These are phyloP conservation scores for Eurois occulta DNA, from an alignment of 2,888 invertebrate genomes.

Conservation along the genomic window DNA sequence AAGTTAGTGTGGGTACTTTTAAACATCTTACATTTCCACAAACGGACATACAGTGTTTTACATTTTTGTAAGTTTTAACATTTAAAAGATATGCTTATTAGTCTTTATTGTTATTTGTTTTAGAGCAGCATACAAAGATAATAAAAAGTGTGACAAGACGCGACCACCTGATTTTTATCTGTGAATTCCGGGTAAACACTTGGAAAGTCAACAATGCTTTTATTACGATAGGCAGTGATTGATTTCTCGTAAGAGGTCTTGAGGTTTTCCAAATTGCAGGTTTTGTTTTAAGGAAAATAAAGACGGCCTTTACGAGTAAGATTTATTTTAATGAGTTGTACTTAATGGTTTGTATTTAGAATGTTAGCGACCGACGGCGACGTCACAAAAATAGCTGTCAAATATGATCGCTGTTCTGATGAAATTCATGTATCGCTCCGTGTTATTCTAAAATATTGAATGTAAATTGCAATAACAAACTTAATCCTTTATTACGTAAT, in stretches of 20 bases:
- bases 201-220: constrained; percentile 21
- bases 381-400: neutral
- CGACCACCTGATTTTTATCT: constrained; percentile 40
- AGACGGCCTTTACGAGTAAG: too few relatives aligned
- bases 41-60: neutral
- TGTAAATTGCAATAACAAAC: neutral
- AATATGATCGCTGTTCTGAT: too few relatives aligned
- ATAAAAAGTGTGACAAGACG: constrained; percentile 23
- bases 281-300: constrained; percentile 14
- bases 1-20: neutral
- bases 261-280: constrained; percentile 7
- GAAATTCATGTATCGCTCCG: too few relatives aligned
- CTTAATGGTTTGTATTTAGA: neutral
- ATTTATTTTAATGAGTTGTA: neutral
- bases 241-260: constrained; percentile 15
- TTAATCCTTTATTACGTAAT: too few relatives aligned
- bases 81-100: constrained; percentile 12
- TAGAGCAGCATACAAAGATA: constrained; percentile 25
- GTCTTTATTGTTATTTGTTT: constrained; percentile 29
- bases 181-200: constrained; percentile 27
- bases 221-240: constrained; percentile 9
- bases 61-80: neutral
- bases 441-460: too few relatives aligned
- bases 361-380: neutral
- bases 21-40: neutral